Evolutionary conservation across 2,797 vertebrate species (phyloP), one percentile per base, ranked within the genome.

Genomic region (Lagocephalus sceleratus): DNA sequence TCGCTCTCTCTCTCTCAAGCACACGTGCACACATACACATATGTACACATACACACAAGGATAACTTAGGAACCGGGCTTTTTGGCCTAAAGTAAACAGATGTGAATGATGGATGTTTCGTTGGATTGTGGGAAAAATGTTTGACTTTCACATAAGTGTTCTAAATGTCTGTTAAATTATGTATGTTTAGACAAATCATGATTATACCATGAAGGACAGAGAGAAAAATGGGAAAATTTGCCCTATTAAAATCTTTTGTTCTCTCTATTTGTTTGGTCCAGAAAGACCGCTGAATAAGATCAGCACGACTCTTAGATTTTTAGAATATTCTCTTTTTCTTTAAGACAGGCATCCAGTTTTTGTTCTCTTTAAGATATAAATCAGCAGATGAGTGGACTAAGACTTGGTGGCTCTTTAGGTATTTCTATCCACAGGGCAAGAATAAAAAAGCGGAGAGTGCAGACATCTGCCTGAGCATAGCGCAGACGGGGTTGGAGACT

Each of bases 101-200:
- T 57, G 78, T 75, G 87, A 90, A 83, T 88, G 89, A 90, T 92
- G 85, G 85, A 89, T 90, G 82, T 87, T 74, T 86, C 69, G 68
- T 75, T 58, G 73, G 83, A 79, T 86, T 90, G 88, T 87, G 83
- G 85, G 84, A 89, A 87, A 88, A 88, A 83, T 91, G 87, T 91
- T 91, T 91, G 83, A 90, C 83, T 91, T 92, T 90, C 89, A 89
- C 90, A 92, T 88, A 87, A 85, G 64, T 63, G 69, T 79, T 89
- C 87, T 83, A 90, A 92, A 85, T 57, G 80, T 67, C 86, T 82
- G 85, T 89, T 90, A 89, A 90, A 88, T 74, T 53, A 73, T 57
- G 38, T 57, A 63, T 79, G 76, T 87, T 76, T 81, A 76, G 78
- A 79, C 78, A 83, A 67, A 69, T 83, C 78, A 71, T 75, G 66